Evolutionary conservation across 2,888 invertebrate species (phyloP).

Genomic region (Actias luna): DNA sequence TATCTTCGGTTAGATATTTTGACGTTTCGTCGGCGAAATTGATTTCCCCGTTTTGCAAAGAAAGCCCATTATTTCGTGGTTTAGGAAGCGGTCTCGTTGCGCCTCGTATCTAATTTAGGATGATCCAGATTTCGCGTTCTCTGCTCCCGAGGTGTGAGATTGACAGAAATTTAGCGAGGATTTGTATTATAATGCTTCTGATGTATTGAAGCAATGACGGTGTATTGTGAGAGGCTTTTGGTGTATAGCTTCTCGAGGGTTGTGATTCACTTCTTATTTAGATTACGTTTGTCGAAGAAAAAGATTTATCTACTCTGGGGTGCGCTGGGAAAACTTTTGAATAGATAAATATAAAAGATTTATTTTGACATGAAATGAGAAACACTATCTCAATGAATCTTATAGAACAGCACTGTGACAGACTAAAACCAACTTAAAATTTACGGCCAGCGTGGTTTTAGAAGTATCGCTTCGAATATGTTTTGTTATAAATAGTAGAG

Average conservation of each 20-base stretch:
- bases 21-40: constrained; percentile 69
- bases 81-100: constrained; percentile 57
- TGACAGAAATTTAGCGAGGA: constrained; percentile 54
- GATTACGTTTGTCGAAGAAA: not conserved
- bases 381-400: too few species aligned
- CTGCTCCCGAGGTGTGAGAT: constrained; percentile 53
- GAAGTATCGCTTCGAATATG: too few species aligned
- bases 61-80: constrained; percentile 58
- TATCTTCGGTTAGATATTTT: constrained; percentile 62
- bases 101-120: constrained; percentile 66
- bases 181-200: constrained; percentile 52
- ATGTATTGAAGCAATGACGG: constrained; percentile 34
- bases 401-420: too few species aligned
- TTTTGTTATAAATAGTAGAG: not conserved
- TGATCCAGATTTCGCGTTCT: constrained; percentile 60
- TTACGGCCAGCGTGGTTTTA: too few species aligned
- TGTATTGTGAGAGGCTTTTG: constrained; percentile 12
- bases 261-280: constrained; percentile 7
- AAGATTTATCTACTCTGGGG: not conserved
- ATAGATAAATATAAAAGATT: not conserved
- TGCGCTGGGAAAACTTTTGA: not conserved
- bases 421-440: too few species aligned
- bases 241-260: not conserved
- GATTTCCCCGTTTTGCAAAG: constrained; percentile 65
- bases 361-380: too few species aligned